Percentiles rank a stretch among this genome's conserved stretches.
These are phyloP conservation scores for Camponotus pennsylvanicus DNA, from an alignment of 1,140 invertebrate genomes.

Conservation along the genomic window DNA sequence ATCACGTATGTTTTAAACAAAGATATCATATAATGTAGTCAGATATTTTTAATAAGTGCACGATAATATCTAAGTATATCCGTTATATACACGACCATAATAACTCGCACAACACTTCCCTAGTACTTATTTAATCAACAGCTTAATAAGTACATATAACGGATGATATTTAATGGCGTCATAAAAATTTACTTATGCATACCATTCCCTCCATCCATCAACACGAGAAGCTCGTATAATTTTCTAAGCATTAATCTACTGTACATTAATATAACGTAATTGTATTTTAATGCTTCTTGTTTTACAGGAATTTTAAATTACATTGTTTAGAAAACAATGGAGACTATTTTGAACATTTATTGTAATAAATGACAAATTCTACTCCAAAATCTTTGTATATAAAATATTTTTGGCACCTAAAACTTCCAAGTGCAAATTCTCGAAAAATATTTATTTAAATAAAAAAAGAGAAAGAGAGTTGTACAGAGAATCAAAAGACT, in stretches of 20 bases:
- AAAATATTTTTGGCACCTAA: too few relatives aligned
- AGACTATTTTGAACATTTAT: too few relatives aligned
- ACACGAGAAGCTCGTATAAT: background rate
- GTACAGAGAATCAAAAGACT: too few relatives aligned
- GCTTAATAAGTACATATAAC: conserved; percentile 2
- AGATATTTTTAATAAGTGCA: background rate
- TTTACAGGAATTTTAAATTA: background rate
- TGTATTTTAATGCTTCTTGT: background rate
- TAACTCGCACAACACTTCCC: background rate
- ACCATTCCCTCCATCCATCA: background rate
- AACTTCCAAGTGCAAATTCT: too few relatives aligned
- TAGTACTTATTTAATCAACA: background rate
- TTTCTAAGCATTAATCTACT: background rate
- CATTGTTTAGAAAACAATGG: too few relatives aligned
- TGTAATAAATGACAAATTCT: too few relatives aligned
- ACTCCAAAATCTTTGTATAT: too few relatives aligned
- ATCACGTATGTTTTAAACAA: background rate
- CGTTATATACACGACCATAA: background rate
- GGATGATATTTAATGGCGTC: background rate
- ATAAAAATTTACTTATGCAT: background rate
- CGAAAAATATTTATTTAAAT: too few relatives aligned
- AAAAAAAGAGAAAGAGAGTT: too few relatives aligned
- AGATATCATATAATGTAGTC: background rate
- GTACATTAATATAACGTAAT: background rate
- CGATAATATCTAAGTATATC: background rate